Conservation (phyloP, 2,888 invertebrate species). For the Mimachlamys varia region DNA sequence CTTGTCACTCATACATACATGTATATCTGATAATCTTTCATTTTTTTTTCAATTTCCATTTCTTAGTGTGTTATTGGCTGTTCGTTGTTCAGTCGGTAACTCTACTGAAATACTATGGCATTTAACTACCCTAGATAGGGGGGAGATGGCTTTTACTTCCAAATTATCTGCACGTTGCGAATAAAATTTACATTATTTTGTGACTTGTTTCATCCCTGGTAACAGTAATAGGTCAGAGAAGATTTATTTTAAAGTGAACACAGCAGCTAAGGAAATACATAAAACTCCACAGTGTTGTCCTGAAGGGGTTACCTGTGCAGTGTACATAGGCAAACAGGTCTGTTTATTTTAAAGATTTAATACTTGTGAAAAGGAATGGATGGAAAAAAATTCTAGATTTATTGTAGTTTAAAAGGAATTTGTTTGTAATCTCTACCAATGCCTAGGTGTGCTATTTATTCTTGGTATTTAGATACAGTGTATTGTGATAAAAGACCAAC, state of each 20-base stretch:
- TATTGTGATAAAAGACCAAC: not conserved
- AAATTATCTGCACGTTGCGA: not conserved
- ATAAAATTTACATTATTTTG: slow-evolving; percentile 14
- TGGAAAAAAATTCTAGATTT: not conserved
- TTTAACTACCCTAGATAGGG: not conserved
- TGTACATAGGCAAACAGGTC: not conserved
- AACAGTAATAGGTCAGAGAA: not conserved
- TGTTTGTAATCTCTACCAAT: not conserved
- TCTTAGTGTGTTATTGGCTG: not conserved
- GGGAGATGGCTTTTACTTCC: not conserved
- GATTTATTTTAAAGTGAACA: not conserved
- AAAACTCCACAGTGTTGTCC: not conserved
- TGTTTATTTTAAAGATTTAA: slow-evolving; percentile 12
- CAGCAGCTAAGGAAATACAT: not conserved
- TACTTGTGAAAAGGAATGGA: not conserved
- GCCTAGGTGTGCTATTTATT: not conserved
- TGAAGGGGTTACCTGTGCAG: not conserved
- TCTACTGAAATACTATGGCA: not conserved
- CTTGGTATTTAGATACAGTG: not conserved
- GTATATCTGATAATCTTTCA: slow-evolving; percentile 14
- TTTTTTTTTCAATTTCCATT: not conserved
- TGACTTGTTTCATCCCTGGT: not conserved
- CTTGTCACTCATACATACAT: not conserved
- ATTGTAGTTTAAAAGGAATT: not conserved
- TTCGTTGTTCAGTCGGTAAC: not conserved